Base-by-base conservation (phyloP, 1,140 invertebrate species). In the Achatina immaculata region DNA sequence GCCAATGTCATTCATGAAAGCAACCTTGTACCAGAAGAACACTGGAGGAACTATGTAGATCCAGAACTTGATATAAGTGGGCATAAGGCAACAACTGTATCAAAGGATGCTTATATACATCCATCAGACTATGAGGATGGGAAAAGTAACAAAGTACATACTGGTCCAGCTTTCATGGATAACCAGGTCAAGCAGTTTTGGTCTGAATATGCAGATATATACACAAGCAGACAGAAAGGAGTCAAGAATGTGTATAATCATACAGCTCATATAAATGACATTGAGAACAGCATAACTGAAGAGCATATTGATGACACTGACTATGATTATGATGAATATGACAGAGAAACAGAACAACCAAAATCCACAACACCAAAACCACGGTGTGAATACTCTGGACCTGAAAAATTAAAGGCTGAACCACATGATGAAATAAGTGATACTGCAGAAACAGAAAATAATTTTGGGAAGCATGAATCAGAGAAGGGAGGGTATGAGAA, bases 361-460 rank as follows among this genome's bases (percentile, higher is more conserved):
- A 28, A 34, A 69, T 21, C 36, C 36, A 69, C 68, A 40, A 69
- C 68, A 69, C 38, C 31, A 21, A 69, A 69, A 69, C 68, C 68
- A 40, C 24, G 38, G 24, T 69, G 68, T 69, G 68, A 69, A 43
- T 69, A 69, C 42, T 69, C 68, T 24, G 68, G 68, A 21, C 68
- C 68, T 42, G 36, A 40, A 1, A 69, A 69, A 40, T 40, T 6
- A 11, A 38, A 36, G 65, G 42, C 68, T 40, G 1, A 69, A 43
- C 68, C 1, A 69, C n/a, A n/a, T n/a, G 58, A 62, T 31, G n/a
- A 31, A 62, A 31, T 62, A 6, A 34, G n/a, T 62, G 58, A 31
- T 62, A 3, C n/a, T 62, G 28, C 58, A 31, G 9, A 6, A 16
- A 62, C 28, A 28, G 28, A 62, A 62, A 62, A 31, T 28, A 48